Base-by-base conservation (phyloP, 2,113 vertebrate genomes). In the Monopterus albus region DNA sequence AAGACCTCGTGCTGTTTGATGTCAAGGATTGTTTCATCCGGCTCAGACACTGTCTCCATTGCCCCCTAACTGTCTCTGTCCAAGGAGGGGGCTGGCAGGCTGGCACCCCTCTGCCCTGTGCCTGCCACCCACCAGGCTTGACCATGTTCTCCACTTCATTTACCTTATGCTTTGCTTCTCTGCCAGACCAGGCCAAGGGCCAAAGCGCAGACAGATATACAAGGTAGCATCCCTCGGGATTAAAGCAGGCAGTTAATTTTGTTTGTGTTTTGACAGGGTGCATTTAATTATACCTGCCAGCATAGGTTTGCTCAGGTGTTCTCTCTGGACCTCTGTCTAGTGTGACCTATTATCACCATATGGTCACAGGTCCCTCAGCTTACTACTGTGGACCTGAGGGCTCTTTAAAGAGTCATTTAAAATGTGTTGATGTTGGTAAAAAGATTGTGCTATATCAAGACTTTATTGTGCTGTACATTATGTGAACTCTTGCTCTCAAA, bases 81-180 rank as follows among this genome's bases (percentile, higher is more conserved):
- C 42, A 74, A 65, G 38, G 59, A 70, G 57, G 59, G 40, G 63
- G 76, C 71, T 70, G 79, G 80, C 71, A 88, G 75, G 50, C 69
- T 85, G 75, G 80, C 66, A 74, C 77, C 84, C 70, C 23, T 53
- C 60, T 81, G 76, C 83, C 82, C 82, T 46, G 12, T 13, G 53
- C 65, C 76, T 72, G 70, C 78, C 87, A 83, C 76, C 84, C 76
- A 82, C 63, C 58, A 72, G 69, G 46, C 42, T 57, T 28, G 33
- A 71, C 52, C 77, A 75, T 85, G 87, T 89, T 91, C 79, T 86
- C 69, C 76, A 81, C 79, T 85, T 89, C 87, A 87, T 87, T 80
- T 84, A 74, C 78, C 88, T 78, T 86, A 73, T 85, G 88, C 69
- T 78, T 26, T 3, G 33, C 76, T 80, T 67, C 47, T 67, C 60